Conservation (phyloP, 2,888 invertebrate species). For the Drosophila greeni region DNA sequence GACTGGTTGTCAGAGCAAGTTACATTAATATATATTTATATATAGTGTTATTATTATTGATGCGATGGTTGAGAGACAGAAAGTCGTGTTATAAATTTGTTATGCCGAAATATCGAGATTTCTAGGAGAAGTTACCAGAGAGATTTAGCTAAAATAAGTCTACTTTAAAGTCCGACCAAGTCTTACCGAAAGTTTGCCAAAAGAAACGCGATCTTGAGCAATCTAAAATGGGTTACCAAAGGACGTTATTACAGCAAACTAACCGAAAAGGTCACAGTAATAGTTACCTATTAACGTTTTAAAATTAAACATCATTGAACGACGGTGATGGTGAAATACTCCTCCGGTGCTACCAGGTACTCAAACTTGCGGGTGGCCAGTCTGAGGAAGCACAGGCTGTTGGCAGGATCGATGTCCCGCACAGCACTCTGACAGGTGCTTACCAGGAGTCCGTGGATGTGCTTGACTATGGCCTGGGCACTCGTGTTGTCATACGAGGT, state of each 20-base stretch:
- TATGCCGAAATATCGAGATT: too few relatives aligned
- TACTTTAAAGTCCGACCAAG: neutral
- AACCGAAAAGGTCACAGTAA: neutral
- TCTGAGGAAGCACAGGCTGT: slow-evolving; percentile 73
- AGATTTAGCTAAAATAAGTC: too few relatives aligned
- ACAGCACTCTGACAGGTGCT: slow-evolving; percentile 68
- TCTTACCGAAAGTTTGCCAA: neutral
- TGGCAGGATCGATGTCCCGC: slow-evolving; percentile 75
- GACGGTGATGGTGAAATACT: slow-evolving; percentile 76
- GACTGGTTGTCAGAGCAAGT: too few relatives aligned
- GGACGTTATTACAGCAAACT: neutral
- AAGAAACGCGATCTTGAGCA: neutral
- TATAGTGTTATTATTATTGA: too few relatives aligned
- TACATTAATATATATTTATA: too few relatives aligned
- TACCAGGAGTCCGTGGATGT: slow-evolving; percentile 66
- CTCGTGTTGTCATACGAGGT: slow-evolving; percentile 75
- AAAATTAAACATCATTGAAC: slow-evolving; percentile 51
- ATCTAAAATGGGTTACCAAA: neutral
- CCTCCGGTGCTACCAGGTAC: slow-evolving; percentile 74
- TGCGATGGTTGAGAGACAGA: too few relatives aligned
- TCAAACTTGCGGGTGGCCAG: slow-evolving; percentile 76
- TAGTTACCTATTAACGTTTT: neutral
- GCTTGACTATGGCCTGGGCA: slow-evolving; percentile 71
- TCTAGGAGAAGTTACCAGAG: too few relatives aligned
- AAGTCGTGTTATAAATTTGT: too few relatives aligned